Percentiles rank a stretch among this genome's conserved stretches.
Evolutionary conservation across 2,113 vertebrate species (phyloP).

Genomic region (Opisthocomus hoazin): DNA sequence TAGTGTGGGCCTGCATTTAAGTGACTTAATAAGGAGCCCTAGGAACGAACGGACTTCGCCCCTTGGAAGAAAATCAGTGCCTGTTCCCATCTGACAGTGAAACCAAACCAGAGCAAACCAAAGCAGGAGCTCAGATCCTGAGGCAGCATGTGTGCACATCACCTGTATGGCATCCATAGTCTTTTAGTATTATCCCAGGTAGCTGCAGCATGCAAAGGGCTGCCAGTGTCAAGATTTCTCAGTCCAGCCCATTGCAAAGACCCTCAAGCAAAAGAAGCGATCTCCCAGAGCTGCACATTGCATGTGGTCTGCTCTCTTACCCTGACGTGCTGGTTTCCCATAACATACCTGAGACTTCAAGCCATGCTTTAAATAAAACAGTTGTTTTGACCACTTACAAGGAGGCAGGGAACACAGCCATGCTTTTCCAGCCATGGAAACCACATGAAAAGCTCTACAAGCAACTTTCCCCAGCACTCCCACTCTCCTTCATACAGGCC

Average conservation of each 20-base stretch:
- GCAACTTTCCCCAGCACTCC: background rate
- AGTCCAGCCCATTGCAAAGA: background rate
- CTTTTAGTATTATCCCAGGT: background rate
- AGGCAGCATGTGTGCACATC: background rate
- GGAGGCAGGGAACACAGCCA: background rate
- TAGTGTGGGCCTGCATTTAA: background rate
- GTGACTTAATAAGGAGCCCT: background rate
- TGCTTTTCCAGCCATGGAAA: constrained; percentile 39
- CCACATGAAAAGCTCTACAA: constrained; percentile 46
- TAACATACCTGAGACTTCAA: constrained; percentile 12
- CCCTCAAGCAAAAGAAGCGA: background rate
- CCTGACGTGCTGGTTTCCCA: background rate
- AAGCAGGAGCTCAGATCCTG: background rate
- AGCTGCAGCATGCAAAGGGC: background rate
- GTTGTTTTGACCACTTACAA: constrained; percentile 41
- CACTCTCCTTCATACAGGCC: background rate
- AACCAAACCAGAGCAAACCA: background rate
- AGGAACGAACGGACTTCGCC: background rate
- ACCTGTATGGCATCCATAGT: background rate
- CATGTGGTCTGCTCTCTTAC: background rate
- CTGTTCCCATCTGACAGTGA: background rate
- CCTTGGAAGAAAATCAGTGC: background rate
- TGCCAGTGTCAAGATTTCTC: background rate
- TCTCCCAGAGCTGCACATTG: background rate
- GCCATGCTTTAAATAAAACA: constrained; percentile 42